Evolutionary conservation across 2,113 vertebrate genomes (phyloP).

Genomic region (Thunnus thynnus): DNA sequence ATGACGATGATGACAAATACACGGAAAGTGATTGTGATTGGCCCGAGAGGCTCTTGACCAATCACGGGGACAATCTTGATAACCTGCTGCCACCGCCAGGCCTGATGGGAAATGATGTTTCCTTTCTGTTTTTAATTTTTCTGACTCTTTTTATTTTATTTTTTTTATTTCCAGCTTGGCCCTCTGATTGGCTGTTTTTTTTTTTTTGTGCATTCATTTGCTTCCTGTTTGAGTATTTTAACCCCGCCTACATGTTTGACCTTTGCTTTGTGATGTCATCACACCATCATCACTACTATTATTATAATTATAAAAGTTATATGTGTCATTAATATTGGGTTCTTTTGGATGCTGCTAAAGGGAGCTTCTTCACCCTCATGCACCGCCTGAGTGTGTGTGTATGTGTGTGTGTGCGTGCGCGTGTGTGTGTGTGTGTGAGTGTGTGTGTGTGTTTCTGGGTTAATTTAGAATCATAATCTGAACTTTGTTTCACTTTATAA

Average conservation of each 20-base stretch:
- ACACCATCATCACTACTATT: constrained; percentile 21
- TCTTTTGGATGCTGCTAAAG: constrained; percentile 69
- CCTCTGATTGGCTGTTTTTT: constrained; percentile 65
- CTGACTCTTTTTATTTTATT: background rate
- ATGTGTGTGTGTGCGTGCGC: constrained; percentile 18
- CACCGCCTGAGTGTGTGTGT: background rate
- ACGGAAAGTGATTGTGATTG: constrained; percentile 37
- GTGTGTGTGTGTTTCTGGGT: constrained; percentile 36
- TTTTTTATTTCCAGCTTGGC: constrained; percentile 30
- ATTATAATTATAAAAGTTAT: constrained; percentile 32
- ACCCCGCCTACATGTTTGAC: constrained; percentile 42
- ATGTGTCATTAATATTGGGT: constrained; percentile 38
- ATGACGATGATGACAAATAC: constrained; percentile 30
- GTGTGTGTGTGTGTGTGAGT: constrained; percentile 2
- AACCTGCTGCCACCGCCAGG: constrained; percentile 41
- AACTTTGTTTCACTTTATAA: constrained; percentile 56
- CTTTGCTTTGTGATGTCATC: constrained; percentile 53
- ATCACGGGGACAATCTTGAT: constrained; percentile 73
- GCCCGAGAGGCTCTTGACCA: constrained; percentile 45
- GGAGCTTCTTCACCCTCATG: constrained; percentile 33
- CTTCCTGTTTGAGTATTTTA: constrained; percentile 58
- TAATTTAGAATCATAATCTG: constrained; percentile 51
- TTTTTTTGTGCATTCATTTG: constrained; percentile 34
- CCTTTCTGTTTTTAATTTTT: background rate
- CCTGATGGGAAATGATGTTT: constrained; percentile 59